These are phyloP conservation scores for Mionectes olivaceus DNA, from an alignment of 2,797 vertebrate genomes.

Conservation along the genomic window DNA sequence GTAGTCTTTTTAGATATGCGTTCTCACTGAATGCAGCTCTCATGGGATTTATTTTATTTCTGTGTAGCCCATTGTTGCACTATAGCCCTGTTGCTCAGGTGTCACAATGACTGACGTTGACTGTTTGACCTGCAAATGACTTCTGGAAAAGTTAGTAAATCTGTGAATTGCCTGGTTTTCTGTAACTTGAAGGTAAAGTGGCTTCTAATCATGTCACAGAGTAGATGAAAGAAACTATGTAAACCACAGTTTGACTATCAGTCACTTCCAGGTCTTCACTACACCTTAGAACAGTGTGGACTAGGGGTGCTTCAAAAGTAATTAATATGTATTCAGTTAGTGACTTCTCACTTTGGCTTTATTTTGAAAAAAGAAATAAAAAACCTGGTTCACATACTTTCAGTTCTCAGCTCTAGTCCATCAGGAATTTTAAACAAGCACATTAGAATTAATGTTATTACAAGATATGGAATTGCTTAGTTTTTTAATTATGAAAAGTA, in stretches of 20 bases:
- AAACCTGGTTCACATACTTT: background rate
- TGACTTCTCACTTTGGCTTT: conserved; percentile 16
- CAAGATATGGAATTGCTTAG: conserved; percentile 4
- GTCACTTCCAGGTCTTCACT: background rate
- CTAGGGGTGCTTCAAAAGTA: background rate
- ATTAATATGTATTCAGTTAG: background rate
- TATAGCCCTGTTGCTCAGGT: background rate
- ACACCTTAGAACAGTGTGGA: background rate
- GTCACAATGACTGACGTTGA: background rate
- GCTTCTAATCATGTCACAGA: background rate
- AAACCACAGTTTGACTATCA: background rate
- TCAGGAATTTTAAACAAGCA: conserved; percentile 20
- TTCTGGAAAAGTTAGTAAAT: conserved; percentile 19
- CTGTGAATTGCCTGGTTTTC: background rate
- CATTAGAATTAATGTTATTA: conserved; percentile 2
- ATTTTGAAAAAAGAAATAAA: background rate
- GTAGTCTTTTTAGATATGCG: background rate
- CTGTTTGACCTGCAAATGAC: background rate
- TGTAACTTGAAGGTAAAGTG: background rate
- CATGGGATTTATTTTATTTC: background rate
- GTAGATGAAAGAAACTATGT: background rate
- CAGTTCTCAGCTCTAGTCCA: background rate
- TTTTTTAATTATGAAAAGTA: conserved; percentile 60
- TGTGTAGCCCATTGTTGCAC: background rate
- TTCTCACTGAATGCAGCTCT: background rate